Evolutionary conservation across 2,797 vertebrate genomes (phyloP), one percentile per base, ranked within the genome.

Genomic region (Phalanger gymnotis): DNA sequence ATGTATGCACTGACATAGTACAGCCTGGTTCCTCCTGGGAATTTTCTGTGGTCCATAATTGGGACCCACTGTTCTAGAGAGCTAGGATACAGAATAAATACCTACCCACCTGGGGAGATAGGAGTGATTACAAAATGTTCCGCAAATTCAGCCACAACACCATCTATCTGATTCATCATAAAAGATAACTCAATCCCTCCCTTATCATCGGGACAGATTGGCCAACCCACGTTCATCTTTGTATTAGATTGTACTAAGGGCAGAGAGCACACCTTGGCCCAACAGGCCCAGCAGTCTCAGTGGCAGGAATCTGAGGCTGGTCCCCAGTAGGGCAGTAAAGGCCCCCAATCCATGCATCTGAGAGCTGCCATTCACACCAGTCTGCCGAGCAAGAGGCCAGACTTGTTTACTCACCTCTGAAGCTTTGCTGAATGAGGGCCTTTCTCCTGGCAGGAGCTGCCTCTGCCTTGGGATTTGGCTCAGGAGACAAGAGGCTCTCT

Each of bases 401-500:
- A 2, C 28, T 19, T 27, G n/a, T 94, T 92, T 73, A 1, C 58
- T 12, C 10, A 13, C 51, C 54, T 94, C 61, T 3, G 34, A 47
- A 91, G 53, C 16, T 89, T 30, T 47, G 52, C 25, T 57, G 81
- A 90, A 93, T 95, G 25, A 89, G 66, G 6, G 31, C 7, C 53
- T 93, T 92, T 81, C 61, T 90, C 93, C 31, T 34, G 0, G 58
- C 34, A 61, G 2, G 90, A 31, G 47, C 56, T 90, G 3, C 53
- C 53, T 87, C 12, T 54, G 16, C 58, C 91, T 55, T 66, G 73
- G 53, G 93, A 94, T 95, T 57, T 93, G 47, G 91, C 31, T 57
- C 47, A n/a, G 91, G 73, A 91, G 92, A 73, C 57, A 93, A 93
- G 54, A 19, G 89, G 90, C 55, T 93, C 22, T 95, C 58, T 73